A percentile compares a stretch with the other conserved stretches of the same genome.
phyloP scores from a whole-genome alignment of 2,888 invertebrate genomes.

The Apotomis turbidana region DNA sequence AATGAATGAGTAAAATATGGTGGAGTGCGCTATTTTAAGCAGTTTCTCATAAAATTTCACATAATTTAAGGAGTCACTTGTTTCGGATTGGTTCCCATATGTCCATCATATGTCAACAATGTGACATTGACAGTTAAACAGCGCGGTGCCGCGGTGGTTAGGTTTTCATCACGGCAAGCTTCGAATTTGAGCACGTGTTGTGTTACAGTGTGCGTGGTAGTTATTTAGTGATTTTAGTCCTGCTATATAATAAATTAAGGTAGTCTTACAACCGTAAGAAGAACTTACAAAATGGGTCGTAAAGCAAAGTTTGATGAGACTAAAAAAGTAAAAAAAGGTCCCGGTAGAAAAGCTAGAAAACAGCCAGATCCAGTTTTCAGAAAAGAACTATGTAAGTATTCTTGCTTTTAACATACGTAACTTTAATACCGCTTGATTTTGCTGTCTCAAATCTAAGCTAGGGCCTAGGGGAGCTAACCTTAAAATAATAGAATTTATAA shows the following conservation, averaged over 20 bases:
- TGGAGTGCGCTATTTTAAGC: no score
- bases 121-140: slow-evolving; percentile 20
- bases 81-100: no score
- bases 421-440: neutral
- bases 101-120: neutral
- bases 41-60: no score
- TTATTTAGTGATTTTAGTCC: neutral
- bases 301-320: slow-evolving; percentile 91
- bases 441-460: neutral
- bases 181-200: slow-evolving; percentile 37
- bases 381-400: slow-evolving; percentile 77
- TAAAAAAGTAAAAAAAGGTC: slow-evolving; percentile 89
- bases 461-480: neutral
- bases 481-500: neutral
- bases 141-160: slow-evolving; percentile 7
- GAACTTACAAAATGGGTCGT: slow-evolving; percentile 87
- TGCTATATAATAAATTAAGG: neutral
- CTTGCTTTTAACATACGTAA: neutral
- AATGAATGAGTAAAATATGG: no score
- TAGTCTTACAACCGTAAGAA: slow-evolving; percentile 11
- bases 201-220: slow-evolving; percentile 25
- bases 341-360: slow-evolving; percentile 93
- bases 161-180: slow-evolving; percentile 12
- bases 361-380: slow-evolving; percentile 91
- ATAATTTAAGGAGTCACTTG: no score